Conservation (phyloP, 2,113 vertebrate genomes). For the Deroptyus accipitrinus region DNA sequence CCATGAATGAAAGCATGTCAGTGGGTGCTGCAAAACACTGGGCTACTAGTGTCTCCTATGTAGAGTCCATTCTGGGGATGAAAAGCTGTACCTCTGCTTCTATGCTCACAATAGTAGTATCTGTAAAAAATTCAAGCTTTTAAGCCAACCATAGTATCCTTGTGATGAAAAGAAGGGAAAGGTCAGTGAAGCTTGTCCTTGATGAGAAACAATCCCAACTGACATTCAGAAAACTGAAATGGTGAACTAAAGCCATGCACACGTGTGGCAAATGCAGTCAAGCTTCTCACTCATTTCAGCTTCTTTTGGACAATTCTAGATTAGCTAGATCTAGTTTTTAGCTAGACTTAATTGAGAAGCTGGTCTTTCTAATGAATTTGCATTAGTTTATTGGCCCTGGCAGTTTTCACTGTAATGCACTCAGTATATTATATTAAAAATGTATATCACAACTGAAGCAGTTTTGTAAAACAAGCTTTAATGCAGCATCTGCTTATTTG, state of each 20-base stretch:
- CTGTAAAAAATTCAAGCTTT: neutral
- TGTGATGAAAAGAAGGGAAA: conserved; percentile 17
- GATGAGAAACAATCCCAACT: neutral
- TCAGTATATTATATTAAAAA: conserved; percentile 73
- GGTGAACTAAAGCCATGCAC: neutral
- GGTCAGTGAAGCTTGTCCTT: conserved; percentile 3
- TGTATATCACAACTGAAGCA: conserved; percentile 70
- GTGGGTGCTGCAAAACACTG: neutral
- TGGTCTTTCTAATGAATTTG: conserved; percentile 62
- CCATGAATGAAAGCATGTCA: neutral
- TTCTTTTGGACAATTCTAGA: neutral
- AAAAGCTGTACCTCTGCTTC: conserved; percentile 4
- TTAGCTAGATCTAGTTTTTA: neutral
- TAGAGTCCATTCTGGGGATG: neutral
- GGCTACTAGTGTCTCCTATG: neutral
- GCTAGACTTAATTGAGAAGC: conserved; percentile 42
- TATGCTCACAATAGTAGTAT: neutral
- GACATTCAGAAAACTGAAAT: neutral
- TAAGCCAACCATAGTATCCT: neutral
- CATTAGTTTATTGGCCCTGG: conserved; percentile 46
- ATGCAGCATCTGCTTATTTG: conserved; percentile 69
- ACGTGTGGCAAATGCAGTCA: neutral
- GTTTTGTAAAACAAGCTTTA: conserved; percentile 68
- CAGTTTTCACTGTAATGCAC: conserved; percentile 36
- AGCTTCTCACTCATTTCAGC: conserved; percentile 12